phyloP scores from a whole-genome alignment of 2,113 vertebrate genomes.

The Brevimyrus niger region DNA sequence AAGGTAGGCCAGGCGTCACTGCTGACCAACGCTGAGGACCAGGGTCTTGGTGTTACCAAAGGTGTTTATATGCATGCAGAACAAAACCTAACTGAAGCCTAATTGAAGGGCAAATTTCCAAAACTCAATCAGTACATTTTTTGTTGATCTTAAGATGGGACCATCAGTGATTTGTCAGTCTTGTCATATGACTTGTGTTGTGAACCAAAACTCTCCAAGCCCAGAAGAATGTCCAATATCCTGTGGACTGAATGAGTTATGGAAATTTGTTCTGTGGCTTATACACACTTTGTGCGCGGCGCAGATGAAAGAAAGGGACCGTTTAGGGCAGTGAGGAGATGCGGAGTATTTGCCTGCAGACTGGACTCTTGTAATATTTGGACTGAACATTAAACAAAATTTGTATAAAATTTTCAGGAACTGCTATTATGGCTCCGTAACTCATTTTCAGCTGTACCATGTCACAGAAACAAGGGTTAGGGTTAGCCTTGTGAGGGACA shows the following conservation, averaged over 20 bases:
- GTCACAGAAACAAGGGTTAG: neutral
- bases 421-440: neutral
- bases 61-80: neutral
- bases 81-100: neutral
- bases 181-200: neutral
- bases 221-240: neutral
- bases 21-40: neutral
- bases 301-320: neutral
- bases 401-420: neutral
- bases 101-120: neutral
- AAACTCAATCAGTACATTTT: neutral
- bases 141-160: neutral
- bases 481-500: neutral
- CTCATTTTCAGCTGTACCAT: neutral
- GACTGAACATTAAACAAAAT: neutral
- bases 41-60: neutral
- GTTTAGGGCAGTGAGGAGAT: neutral
- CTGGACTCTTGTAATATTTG: neutral
- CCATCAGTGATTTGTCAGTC: neutral
- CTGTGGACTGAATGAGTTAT: neutral
- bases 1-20: conserved; percentile 61
- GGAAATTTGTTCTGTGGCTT: neutral
- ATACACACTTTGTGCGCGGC: neutral
- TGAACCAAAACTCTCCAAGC: neutral
- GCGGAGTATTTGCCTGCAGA: neutral